Evolutionary conservation across 2,113 vertebrate species (phyloP).

Genomic region (Brachyistius frenatus): DNA sequence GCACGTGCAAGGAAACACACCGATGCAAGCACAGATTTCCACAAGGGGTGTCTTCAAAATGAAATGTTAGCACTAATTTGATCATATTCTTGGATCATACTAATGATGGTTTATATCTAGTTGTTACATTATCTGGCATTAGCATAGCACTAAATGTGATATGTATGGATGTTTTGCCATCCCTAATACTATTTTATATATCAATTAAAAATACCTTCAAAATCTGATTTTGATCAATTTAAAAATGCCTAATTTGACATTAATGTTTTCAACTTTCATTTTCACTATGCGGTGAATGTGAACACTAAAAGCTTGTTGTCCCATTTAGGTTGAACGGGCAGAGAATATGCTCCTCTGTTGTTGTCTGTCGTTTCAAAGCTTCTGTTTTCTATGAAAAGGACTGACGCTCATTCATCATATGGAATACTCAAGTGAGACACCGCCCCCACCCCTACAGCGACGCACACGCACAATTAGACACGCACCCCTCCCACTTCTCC

Average conservation of each 20-base stretch:
- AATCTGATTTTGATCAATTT: background rate
- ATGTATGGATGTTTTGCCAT: background rate
- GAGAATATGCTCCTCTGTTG: constrained; percentile 31
- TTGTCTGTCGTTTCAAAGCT: constrained; percentile 46
- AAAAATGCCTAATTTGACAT: constrained; percentile 3
- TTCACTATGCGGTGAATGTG: constrained; percentile 4
- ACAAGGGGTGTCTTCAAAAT: background rate
- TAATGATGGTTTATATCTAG: constrained; percentile 36
- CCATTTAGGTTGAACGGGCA: constrained; percentile 34
- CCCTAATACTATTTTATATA: background rate
- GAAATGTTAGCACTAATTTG: constrained; percentile 24
- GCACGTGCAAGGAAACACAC: constrained; percentile 6
- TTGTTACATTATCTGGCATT: background rate
- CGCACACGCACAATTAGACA: constrained; percentile 65
- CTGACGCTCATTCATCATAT: constrained; percentile 78
- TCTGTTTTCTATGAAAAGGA: constrained; percentile 73
- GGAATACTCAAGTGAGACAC: constrained; percentile 73
- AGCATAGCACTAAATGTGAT: background rate
- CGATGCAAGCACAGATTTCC: constrained; percentile 16
- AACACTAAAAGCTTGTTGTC: constrained; percentile 16
- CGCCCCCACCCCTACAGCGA: constrained; percentile 47
- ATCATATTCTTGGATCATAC: constrained; percentile 45
- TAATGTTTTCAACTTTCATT: background rate
- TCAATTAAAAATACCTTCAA: background rate
- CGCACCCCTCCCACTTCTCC: constrained; percentile 67